Evolutionary conservation across 2,888 invertebrate species (phyloP).

Genomic region (Leptarthrus brevirostris): DNA sequence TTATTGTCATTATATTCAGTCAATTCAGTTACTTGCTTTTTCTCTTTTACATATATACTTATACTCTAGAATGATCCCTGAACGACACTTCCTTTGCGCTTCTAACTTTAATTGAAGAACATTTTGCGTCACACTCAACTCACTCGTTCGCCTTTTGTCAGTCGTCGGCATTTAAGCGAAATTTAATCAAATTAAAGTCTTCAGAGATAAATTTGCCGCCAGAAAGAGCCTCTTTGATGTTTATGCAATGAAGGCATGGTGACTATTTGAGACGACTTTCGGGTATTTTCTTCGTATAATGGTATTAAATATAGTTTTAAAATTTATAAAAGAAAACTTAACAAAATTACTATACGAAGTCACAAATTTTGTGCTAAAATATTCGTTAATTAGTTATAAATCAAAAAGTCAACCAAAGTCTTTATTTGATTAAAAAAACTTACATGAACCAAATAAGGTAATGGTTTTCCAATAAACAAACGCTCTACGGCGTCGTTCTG

Average conservation of each 20-base stretch:
- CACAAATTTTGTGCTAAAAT: too few relatives aligned
- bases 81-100: conserved; percentile 8
- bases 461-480: too few relatives aligned
- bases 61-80: conserved; percentile 36
- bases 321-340: too few relatives aligned
- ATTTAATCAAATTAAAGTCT: conserved; percentile 39
- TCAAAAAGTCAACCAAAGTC: too few relatives aligned
- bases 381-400: too few relatives aligned
- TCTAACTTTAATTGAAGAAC: conserved; percentile 18
- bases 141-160: conserved; percentile 31
- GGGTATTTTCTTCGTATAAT: background rate
- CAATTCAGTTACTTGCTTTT: conserved; percentile 45
- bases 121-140: conserved; percentile 38
- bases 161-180: conserved; percentile 15
- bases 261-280: background rate
- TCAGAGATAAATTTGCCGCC: conserved; percentile 1
- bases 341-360: too few relatives aligned
- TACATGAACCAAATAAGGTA: too few relatives aligned
- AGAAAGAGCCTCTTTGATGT: conserved; percentile 5
- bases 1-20: background rate
- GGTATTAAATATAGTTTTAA: too few relatives aligned
- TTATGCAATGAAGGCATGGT: conserved; percentile 28
- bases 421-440: too few relatives aligned
- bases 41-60: conserved; percentile 54
- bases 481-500: too few relatives aligned